Base-by-base conservation (phyloP, 2,888 invertebrate species). In the Agrochola lota region DNA sequence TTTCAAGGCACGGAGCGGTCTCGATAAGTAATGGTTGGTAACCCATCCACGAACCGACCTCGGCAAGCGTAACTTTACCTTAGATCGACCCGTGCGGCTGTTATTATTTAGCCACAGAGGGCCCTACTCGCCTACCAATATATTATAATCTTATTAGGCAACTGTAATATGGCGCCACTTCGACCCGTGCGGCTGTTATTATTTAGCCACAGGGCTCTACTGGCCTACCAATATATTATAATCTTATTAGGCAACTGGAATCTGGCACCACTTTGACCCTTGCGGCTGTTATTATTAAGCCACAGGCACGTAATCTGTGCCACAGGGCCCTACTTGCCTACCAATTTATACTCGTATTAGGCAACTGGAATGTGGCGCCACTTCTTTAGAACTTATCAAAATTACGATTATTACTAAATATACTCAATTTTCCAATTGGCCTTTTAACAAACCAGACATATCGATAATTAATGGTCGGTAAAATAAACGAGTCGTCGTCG, bases 321-420 rank as follows among this genome's bases (percentile, higher is more conserved):
- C n/a, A n/a, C 59, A 15, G 12, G 26, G 12, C n/a, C n/a, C 57
- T 0, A n/a, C 11, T 57, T 4, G 4, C 55, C n/a, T n/a, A n/a
- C n/a, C 5, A n/a, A 57, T 12, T 43, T 49, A n/a, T n/a, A 12
- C 5, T 12, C 11, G 11, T n/a, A 57, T 26, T 17, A 26, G 7
- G 17, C 26, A 8, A 26, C 59, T 30, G 59, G 59, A 59, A 30
- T 20, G 1, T 75, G 49, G 59, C 77, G 66, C 77, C 77, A 76
- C 12, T 26, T 7, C 7, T 0, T 20, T n/a, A 43, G 11, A 55
- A n/a, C 26, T 46, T 8, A 60, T n/a, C 6, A 8, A 26, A 73
- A 35, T 43, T 23, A 60, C 8, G 12, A 74, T 69, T 57, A 73
- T 43, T 46, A 5, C 23, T n/a, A 9, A 11, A 5, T 17, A 17